These are phyloP conservation scores for Pipistrellus pygmaeus DNA, from an alignment of 2,797 vertebrate genomes.

Conservation along the genomic window DNA sequence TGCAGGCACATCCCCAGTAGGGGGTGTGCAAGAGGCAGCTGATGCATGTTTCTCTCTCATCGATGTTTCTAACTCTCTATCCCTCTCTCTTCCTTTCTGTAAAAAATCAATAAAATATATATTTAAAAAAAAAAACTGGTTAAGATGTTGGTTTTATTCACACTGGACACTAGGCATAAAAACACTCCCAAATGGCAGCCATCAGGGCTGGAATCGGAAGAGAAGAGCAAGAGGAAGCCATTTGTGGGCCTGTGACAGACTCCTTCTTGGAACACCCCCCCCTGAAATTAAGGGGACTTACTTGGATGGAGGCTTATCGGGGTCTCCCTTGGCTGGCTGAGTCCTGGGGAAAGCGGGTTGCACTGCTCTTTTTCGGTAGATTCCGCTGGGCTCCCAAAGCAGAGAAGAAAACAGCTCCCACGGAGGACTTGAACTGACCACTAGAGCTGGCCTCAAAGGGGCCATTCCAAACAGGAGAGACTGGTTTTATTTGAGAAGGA, in stretches of 20 bases:
- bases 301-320: background rate
- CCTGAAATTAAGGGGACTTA: background rate
- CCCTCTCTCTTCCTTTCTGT: too few species aligned
- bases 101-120: too few species aligned
- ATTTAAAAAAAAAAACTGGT: background rate
- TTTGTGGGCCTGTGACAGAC: background rate
- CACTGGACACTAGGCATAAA: background rate
- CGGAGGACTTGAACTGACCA: background rate
- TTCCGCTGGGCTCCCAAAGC: background rate
- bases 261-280: background rate
- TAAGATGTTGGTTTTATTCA: background rate
- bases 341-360: constrained; percentile 29
- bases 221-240: background rate
- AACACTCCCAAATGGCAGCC: background rate
- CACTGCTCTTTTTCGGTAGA: background rate
- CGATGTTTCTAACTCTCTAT: too few species aligned
- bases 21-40: too few species aligned
- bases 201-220: constrained; percentile 16
- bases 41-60: too few species aligned
- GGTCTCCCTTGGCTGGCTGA: background rate
- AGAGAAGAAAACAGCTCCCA: background rate
- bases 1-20: too few species aligned
- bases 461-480: background rate
- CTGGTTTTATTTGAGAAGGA: constrained; percentile 15
- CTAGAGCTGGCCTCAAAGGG: background rate